Evolutionary conservation across 1,140 invertebrate species (phyloP).

Genomic region (Dysdera silvatica): DNA sequence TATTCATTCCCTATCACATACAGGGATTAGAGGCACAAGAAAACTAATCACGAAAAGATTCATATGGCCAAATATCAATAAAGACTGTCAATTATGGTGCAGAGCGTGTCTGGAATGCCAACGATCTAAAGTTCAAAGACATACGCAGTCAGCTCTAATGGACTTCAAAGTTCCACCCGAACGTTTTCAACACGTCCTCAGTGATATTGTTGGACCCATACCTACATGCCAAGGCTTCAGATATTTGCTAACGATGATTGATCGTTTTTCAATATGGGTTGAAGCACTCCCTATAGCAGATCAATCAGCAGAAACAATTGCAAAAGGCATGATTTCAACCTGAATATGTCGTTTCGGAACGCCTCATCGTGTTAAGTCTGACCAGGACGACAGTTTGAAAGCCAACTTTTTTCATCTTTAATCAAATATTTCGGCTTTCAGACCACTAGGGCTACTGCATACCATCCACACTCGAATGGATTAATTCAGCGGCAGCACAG

Average conservation of each 20-base stretch:
- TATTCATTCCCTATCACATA: conserved; percentile 15
- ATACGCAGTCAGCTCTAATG: conserved; percentile 15
- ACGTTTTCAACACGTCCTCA: conserved; percentile 44
- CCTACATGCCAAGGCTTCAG: conserved; percentile 36
- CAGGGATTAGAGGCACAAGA: neutral
- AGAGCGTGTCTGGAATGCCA: conserved; percentile 13
- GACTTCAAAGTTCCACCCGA: neutral
- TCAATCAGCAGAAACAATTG: conserved; percentile 41
- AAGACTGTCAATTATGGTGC: conserved; percentile 3
- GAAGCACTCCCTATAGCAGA: conserved; percentile 43
- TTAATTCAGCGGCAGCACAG: conserved; percentile 35
- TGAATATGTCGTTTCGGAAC: conserved; percentile 41
- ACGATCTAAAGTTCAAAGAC: conserved; percentile 19
- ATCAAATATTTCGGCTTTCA: conserved; percentile 9
- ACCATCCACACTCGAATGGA: conserved; percentile 41
- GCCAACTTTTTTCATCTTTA: conserved; percentile 35
- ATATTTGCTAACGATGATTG: conserved; percentile 45
- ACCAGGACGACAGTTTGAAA: conserved; percentile 47
- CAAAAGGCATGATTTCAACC: conserved; percentile 35
- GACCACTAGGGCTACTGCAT: neutral
- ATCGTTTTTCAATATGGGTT: conserved; percentile 44
- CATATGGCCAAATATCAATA: conserved; percentile 23
- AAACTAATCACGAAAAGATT: conserved; percentile 8
- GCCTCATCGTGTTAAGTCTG: conserved; percentile 37
- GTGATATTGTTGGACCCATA: conserved; percentile 49